Percentiles rank a stretch among this genome's conserved stretches.
Conservation (phyloP, 2,888 invertebrate species). For the Eurytoma californica region DNA sequence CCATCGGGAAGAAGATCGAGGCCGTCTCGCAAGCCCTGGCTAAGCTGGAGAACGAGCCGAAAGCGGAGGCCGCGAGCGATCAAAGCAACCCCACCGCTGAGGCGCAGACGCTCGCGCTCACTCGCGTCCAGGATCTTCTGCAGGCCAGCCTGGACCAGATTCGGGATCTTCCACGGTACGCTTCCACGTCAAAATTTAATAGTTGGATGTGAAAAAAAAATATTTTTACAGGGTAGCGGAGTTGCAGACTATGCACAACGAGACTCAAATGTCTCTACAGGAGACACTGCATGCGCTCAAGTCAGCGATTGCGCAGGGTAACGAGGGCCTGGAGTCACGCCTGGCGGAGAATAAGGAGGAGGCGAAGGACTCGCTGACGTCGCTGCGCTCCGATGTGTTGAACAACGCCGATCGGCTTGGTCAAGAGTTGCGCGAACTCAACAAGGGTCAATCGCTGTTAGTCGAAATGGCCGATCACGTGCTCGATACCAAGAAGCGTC, state of each 20-base stretch:
- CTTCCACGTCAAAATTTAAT: background rate
- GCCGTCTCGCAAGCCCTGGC: slow-evolving; percentile 18
- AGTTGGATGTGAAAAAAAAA: background rate
- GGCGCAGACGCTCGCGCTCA: slow-evolving; percentile 63
- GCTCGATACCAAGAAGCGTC: slow-evolving; percentile 87
- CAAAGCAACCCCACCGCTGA: slow-evolving; percentile 53
- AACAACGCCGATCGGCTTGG: slow-evolving; percentile 67
- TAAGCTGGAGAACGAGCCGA: slow-evolving; percentile 20
- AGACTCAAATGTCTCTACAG: slow-evolving; percentile 79
- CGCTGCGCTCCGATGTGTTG: slow-evolving; percentile 63
- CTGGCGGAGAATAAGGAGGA: slow-evolving; percentile 78
- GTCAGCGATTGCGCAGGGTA: slow-evolving; percentile 70
- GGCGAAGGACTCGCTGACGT: slow-evolving; percentile 77
- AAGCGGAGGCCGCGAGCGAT: background rate
- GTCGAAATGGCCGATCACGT: slow-evolving; percentile 90
- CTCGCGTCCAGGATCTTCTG: slow-evolving; percentile 65
- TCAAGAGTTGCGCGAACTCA: slow-evolving; percentile 76
- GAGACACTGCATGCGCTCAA: slow-evolving; percentile 76
- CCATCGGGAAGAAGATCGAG: slow-evolving; percentile 25
- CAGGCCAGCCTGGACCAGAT: slow-evolving; percentile 65
- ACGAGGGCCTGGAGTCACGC: slow-evolving; percentile 76
- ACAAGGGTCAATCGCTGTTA: slow-evolving; percentile 86
- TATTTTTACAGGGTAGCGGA: slow-evolving; percentile 70
- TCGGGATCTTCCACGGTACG: slow-evolving; percentile 66
- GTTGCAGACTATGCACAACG: slow-evolving; percentile 79